Evolutionary conservation across 2,888 invertebrate genomes (phyloP).

Genomic region (Brachylomia viminalis): DNA sequence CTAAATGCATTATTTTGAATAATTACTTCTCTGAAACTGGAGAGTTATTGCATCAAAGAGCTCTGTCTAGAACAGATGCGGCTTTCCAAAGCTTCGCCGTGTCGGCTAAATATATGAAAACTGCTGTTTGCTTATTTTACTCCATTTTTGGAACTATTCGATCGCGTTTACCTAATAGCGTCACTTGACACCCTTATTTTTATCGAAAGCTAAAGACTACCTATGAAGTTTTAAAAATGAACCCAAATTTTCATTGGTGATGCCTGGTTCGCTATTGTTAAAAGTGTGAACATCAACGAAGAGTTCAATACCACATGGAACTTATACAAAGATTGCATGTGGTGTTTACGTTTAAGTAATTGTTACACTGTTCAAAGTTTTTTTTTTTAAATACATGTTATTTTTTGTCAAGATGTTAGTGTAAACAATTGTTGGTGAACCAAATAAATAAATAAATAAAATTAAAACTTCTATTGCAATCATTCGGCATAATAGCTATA

Average conservation of each 20-base stretch:
- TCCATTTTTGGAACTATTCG: background rate
- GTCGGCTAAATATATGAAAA: background rate
- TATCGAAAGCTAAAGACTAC: background rate
- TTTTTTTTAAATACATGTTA: too few relatives aligned
- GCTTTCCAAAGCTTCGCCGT: background rate
- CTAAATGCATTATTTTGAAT: background rate
- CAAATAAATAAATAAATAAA: too few relatives aligned
- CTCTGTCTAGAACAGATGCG: background rate
- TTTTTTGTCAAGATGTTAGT: too few relatives aligned
- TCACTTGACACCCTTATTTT: background rate
- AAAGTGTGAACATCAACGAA: background rate
- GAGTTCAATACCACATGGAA: background rate
- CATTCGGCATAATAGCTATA: background rate
- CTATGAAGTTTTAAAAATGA: background rate
- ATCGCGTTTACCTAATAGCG: background rate
- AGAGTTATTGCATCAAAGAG: background rate
- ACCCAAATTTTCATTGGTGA: background rate
- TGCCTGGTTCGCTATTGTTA: background rate
- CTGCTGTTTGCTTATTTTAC: background rate
- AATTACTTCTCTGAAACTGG: background rate
- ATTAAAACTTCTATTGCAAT: background rate
- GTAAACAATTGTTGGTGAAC: too few relatives aligned
- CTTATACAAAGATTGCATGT: too few relatives aligned
- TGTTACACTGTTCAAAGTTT: too few relatives aligned
- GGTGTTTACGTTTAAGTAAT: too few relatives aligned